Base-by-base conservation (phyloP, 2,113 vertebrate genomes). In the Raja brachyura region DNA sequence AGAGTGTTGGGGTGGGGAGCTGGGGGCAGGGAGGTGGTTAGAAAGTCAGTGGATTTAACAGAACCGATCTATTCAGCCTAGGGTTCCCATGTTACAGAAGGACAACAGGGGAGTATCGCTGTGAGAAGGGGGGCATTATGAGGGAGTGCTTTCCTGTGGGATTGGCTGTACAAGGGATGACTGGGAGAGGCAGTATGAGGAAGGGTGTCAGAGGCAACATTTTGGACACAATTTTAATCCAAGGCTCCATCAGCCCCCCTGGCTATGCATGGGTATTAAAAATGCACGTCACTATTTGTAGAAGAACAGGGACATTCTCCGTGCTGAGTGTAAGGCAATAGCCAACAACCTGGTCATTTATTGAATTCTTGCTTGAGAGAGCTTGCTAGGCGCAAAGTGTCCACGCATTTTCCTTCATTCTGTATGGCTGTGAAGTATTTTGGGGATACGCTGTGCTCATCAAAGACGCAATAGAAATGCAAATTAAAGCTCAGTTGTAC, bases 391-490 rank as follows among this genome's bases (percentile, higher is more conserved):
- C 28, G 13, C 83, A 88, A 88, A 88, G 31, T 63, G 13, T 56
- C 59, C 63, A 59, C 25, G 28, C 59, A 28, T 86, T 86, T 63
- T 28, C 56, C 59, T 86, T 63, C 13, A 8, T 9, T 31, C 31
- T 4, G n/a, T n/a, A 61, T 88, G 79, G 48, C 78, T 81, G 28
- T 31, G 13, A n/a, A 31, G 14, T n/a, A 16, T n/a, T 88, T 20
- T 66, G 63, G 59, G 83, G n/a, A 88, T 31, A n/a, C 28, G 20
- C 81, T 59, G 11, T 25, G 56, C 48, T 85, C 28, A 54, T 63
- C 59, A 88, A 88, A 88, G 6, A n/a, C 59, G 59, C 83, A 31
- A 61, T 88, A 61, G n/a, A 88, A 88, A 88, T 88, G 59, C 59
- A 88, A 88, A 9, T 61, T n/a, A 16, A 86, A 86, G 54, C 59